Conservation (phyloP, 2,888 invertebrate genomes). For the Nebria salina region DNA sequence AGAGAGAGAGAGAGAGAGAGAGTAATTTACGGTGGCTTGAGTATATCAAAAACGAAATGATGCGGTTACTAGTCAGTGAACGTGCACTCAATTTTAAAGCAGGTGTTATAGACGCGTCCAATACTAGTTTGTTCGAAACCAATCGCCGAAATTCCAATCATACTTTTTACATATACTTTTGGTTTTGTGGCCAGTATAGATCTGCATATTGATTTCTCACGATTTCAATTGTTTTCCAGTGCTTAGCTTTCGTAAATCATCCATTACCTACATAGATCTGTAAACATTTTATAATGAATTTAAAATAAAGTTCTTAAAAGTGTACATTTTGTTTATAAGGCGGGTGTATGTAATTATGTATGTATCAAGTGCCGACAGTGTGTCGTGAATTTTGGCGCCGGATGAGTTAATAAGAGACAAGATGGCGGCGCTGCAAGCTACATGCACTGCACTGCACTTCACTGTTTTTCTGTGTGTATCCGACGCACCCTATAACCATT, state of each 20-base stretch:
- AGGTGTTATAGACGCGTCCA: constrained; percentile 30
- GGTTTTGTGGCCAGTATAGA: constrained; percentile 27
- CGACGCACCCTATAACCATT: constrained; percentile 39
- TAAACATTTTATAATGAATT: too few species aligned
- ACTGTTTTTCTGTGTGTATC: constrained; percentile 17
- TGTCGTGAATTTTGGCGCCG: not conserved
- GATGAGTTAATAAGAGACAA: not conserved
- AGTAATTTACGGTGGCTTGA: constrained; percentile 27
- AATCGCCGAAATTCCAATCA: constrained; percentile 36
- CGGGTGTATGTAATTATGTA: too few species aligned
- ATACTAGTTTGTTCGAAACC: constrained; percentile 18
- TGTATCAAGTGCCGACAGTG: not conserved
- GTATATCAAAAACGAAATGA: constrained; percentile 39
- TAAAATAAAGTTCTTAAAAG: too few species aligned
- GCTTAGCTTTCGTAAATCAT: not conserved
- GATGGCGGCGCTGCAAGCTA: not conserved
- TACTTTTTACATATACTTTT: constrained; percentile 21
- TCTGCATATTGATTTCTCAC: not conserved
- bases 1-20: too few species aligned
- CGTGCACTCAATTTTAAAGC: constrained; percentile 42
- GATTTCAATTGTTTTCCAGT: not conserved
- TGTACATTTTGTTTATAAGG: too few species aligned
- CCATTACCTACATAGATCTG: not conserved
- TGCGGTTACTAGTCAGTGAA: constrained; percentile 34
- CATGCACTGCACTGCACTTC: not conserved